These are phyloP conservation scores for Antidorcas marsupialis DNA, from an alignment of 2,113 vertebrate genomes.

Conservation along the genomic window DNA sequence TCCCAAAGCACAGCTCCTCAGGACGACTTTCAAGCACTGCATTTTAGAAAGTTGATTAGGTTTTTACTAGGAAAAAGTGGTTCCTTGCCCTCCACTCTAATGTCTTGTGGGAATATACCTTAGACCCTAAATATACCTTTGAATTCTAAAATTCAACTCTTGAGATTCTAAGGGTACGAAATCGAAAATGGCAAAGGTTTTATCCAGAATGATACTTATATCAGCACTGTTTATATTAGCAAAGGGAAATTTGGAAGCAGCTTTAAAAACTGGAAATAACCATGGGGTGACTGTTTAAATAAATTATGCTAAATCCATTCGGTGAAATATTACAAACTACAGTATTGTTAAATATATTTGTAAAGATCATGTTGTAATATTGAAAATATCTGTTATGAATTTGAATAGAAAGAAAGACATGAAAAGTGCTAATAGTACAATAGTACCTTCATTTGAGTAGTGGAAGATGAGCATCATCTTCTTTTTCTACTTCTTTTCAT, in stretches of 20 bases:
- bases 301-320: neutral
- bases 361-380: neutral
- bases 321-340: neutral
- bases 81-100: neutral
- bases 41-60: neutral
- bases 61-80: constrained; percentile 1
- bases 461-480: neutral
- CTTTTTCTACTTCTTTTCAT: neutral
- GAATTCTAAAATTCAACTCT: neutral
- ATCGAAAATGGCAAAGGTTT: neutral
- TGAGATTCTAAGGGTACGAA: neutral
- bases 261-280: constrained; percentile 11
- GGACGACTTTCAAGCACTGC: neutral
- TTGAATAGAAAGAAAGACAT: neutral
- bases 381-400: neutral
- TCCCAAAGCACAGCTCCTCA: neutral
- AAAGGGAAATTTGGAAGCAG: neutral
- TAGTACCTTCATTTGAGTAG: neutral
- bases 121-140: neutral
- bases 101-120: neutral
- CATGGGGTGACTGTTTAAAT: neutral
- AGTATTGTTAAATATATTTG: neutral
- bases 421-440: neutral
- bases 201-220: neutral
- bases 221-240: neutral